Percentiles rank a stretch among this genome's conserved stretches.
Evolutionary conservation across 2,888 invertebrate species (phyloP).

Genomic region (Diploptera punctata): DNA sequence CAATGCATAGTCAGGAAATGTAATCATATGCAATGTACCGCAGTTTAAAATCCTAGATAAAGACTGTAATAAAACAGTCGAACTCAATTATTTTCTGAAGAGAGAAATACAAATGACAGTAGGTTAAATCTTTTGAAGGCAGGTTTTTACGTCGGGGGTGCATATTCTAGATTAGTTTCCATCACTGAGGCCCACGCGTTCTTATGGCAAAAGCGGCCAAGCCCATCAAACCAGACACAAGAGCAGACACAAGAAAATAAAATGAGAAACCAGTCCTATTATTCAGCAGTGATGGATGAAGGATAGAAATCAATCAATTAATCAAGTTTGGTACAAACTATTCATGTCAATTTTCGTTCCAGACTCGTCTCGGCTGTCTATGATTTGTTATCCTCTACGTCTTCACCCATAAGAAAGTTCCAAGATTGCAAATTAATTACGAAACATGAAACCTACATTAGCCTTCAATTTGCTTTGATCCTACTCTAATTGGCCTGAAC

Average conservation of each 20-base stretch:
- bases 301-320: neutral
- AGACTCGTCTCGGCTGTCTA: neutral
- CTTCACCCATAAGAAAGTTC: neutral
- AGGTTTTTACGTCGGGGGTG: neutral
- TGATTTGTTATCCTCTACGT: neutral
- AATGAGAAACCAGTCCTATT: conserved; percentile 12
- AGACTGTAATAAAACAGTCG: neutral
- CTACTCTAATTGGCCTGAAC: neutral
- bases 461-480: neutral
- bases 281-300: conserved; percentile 9
- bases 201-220: neutral
- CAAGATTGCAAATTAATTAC: conserved; percentile 14
- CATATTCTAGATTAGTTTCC: neutral
- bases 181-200: neutral
- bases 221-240: neutral
- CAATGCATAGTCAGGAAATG: no score
- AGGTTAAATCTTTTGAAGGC: neutral
- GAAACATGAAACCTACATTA: neutral
- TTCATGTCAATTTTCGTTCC: neutral
- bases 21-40: no score
- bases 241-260: neutral
- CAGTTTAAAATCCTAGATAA: no score
- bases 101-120: neutral
- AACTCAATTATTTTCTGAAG: neutral
- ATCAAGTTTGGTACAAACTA: neutral